Conservation (phyloP, 2,113 vertebrate genomes). For the Nanorana parkeri region DNA sequence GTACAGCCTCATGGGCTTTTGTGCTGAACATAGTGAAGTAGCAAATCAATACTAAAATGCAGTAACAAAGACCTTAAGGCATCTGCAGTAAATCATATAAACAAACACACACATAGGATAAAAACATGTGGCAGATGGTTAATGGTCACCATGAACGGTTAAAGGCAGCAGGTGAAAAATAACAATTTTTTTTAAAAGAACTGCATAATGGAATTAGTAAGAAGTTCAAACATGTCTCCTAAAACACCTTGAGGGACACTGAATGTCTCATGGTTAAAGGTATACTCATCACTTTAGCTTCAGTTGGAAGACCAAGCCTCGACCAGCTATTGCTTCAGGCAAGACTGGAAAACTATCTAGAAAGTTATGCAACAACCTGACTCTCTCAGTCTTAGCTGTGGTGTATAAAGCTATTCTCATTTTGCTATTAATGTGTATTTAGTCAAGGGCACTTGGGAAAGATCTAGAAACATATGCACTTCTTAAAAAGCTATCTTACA, state of each 20-base stretch:
- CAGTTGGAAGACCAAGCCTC: background rate
- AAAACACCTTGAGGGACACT: background rate
- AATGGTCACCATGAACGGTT: background rate
- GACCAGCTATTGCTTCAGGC: background rate
- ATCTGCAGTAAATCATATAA: background rate
- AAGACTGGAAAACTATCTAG: background rate
- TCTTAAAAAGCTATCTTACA: background rate
- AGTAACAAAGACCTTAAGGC: background rate
- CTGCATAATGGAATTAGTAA: constrained; percentile 3
- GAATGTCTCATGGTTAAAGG: background rate
- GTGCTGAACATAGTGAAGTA: background rate
- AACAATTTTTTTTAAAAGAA: too few species aligned
- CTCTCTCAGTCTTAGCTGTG: too few species aligned
- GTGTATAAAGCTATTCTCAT: too few species aligned
- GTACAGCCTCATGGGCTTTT: background rate
- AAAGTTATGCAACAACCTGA: background rate
- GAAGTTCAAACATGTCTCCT: constrained; percentile 5
- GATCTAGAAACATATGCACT: too few species aligned
- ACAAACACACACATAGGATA: background rate
- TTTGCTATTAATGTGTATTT: too few species aligned
- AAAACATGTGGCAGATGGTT: background rate
- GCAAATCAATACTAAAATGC: background rate
- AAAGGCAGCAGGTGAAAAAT: background rate
- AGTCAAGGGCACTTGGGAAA: too few species aligned
- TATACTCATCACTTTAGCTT: background rate